phyloP scores from a whole-genome alignment of 53 echinoderm and acorn worm species.

The Glandiceps talaboti region DNA sequence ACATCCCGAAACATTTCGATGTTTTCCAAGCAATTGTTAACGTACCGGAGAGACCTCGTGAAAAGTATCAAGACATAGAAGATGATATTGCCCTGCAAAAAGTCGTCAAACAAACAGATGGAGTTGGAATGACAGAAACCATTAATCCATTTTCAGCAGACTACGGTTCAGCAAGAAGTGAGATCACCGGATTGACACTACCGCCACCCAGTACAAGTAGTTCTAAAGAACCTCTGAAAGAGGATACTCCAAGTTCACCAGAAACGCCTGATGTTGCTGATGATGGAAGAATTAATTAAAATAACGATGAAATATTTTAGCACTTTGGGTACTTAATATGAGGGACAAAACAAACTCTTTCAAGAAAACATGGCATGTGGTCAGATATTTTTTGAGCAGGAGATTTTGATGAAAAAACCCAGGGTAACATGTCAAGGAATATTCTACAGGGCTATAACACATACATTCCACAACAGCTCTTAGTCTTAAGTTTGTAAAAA shows the following conservation, averaged over 20 bases:
- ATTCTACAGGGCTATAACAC: no score
- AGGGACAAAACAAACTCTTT: no score
- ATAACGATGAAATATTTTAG: no score
- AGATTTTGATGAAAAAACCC: no score
- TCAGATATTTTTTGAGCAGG: no score
- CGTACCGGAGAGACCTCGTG: conserved; percentile 13
- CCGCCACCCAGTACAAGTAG: conserved; percentile 37
- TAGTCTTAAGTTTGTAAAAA: no score
- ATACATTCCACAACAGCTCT: no score
- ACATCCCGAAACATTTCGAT: conserved; percentile 30
- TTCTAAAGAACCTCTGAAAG: conserved; percentile 79
- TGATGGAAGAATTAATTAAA: no score
- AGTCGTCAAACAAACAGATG: conserved; percentile 40
- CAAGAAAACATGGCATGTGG: no score
- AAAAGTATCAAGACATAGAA: conserved; percentile 4
- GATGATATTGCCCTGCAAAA: conserved; percentile 47
- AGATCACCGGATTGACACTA: conserved; percentile 54
- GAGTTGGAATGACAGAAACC: conserved; percentile 17
- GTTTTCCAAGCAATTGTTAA: conserved; percentile 48
- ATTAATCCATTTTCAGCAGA: conserved; percentile 34
- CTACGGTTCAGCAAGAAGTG: conserved; percentile 24
- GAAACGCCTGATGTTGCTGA: not conserved
- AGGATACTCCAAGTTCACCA: conserved; percentile 13
- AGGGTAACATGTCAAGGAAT: no score
- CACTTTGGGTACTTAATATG: no score